Base-by-base conservation (phyloP, 2,888 invertebrate species). In the Scelioninae gen. 2 region DNA sequence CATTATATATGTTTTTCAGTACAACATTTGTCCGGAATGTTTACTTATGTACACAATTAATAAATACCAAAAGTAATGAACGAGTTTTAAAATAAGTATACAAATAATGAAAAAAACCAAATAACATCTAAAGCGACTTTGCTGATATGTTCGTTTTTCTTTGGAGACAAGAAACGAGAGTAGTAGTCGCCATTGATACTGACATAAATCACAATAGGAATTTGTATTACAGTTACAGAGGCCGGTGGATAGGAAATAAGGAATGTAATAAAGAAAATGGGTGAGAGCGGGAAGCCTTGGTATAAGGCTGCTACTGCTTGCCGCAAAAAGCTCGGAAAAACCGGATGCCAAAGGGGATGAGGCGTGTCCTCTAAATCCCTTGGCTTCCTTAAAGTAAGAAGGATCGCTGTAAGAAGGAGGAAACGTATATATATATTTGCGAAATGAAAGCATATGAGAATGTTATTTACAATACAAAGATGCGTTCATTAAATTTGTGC, bases 201-300 rank as follows among this genome's bases (percentile, higher is more conserved):
- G 82, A 85, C 85, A 86, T 86, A 85, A 86, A 86, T 86, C 86
- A 86, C 85, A 86, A 86, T 85, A 86, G 85, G 86, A 86, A 86
- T 86, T 86, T 86, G 86, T 86, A 86, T 85, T 86, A 86, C 86
- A 84, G 85, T 85, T 85, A 82, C 83, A 80, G 83, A 79, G 82
- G 80, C 84, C 83, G 83, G 81, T 83, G 83, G 84, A 85, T 85
- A 85, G 83, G 83, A 86, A 85, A 85, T 86, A 85, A 85, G 86
- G 85, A 86, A 86, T 86, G 86, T 86, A 86, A 86, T 86, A 86
- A 86, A 86, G 86, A 86, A 86, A 86, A 85, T 86, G 84, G 84
- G 77, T 77, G 76, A 79, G 75, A 78, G 77, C 69, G 73, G 73
- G 77, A 68, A 77, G 74, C 78, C 72, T 73, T 67, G 75, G 68